These are phyloP conservation scores for Oncorhynchus clarkii DNA, from an alignment of 2,113 vertebrate species.

Conservation along the genomic window DNA sequence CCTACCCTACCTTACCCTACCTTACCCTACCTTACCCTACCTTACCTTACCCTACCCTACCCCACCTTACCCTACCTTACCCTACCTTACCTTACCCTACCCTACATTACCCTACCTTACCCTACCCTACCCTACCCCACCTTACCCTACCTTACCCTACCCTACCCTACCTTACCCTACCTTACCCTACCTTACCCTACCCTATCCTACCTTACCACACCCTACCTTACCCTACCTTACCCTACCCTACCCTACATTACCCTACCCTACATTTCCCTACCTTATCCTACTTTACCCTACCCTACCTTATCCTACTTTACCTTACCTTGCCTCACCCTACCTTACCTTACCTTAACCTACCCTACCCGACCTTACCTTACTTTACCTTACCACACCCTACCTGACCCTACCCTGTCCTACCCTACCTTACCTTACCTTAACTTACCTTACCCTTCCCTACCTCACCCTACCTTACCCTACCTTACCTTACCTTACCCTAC, in stretches of 20 bases:
- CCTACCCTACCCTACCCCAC: conserved; percentile 29
- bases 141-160: conserved; percentile 38
- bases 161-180: conserved; percentile 19
- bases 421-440: too few relatives aligned
- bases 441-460: accelerated
- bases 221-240: conserved; percentile 24
- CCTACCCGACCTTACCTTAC: too few relatives aligned
- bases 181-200: conserved; percentile 31
- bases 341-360: too few relatives aligned
- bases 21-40: conserved; percentile 36
- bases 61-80: conserved; percentile 31
- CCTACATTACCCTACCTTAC: conserved; percentile 22
- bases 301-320: too few relatives aligned
- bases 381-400: too few relatives aligned
- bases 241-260: too few relatives aligned
- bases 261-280: too few relatives aligned
- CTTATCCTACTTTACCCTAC: too few relatives aligned
- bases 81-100: conserved; percentile 35
- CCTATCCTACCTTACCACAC: conserved; percentile 31
- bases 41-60: conserved; percentile 16
- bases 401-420: accelerated
- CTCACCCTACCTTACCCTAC: too few relatives aligned
- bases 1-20: conserved; percentile 30
- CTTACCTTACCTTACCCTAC: too few relatives aligned
- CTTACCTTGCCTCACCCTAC: too few relatives aligned